These are phyloP conservation scores for Monomorium pharaonis DNA, from an alignment of 1,140 invertebrate genomes.

Conservation along the genomic window DNA sequence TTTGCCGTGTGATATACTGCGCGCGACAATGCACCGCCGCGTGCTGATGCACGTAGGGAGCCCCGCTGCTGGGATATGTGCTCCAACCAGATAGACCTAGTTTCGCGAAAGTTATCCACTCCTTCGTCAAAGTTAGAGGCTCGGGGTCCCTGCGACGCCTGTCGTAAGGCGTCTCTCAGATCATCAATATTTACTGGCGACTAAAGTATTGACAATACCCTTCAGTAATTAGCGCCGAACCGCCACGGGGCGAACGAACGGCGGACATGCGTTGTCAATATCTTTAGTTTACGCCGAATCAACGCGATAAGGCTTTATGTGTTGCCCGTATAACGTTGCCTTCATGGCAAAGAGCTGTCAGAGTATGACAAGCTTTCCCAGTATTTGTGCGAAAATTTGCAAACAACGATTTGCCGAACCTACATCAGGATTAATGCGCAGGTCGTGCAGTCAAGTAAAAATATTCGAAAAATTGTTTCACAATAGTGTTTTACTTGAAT, in stretches of 20 bases:
- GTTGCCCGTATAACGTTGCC: background rate
- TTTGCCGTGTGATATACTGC: constrained; percentile 59
- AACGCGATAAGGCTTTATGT: background rate
- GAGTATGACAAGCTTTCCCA: background rate
- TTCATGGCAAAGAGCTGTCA: background rate
- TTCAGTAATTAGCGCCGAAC: constrained; percentile 42
- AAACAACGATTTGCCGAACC: background rate
- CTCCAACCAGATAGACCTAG: constrained; percentile 62
- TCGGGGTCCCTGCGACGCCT: background rate
- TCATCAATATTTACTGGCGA: constrained; percentile 45
- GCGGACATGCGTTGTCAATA: constrained; percentile 19
- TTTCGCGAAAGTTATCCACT: constrained; percentile 48
- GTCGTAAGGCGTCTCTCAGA: constrained; percentile 17
- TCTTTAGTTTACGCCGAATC: constrained; percentile 26
- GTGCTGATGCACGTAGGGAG: constrained; percentile 37
- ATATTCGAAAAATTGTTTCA: background rate
- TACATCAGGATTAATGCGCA: background rate
- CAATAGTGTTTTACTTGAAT: background rate
- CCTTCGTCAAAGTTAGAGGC: constrained; percentile 48
- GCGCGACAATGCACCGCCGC: constrained; percentile 14
- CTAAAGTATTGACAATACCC: constrained; percentile 41
- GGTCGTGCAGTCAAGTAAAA: background rate
- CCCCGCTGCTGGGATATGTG: constrained; percentile 27
- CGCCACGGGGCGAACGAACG: background rate
- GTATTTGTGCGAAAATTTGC: background rate